Evolutionary conservation across 2,113 vertebrate species (phyloP).

Genomic region (Mirounga angustirostris): DNA sequence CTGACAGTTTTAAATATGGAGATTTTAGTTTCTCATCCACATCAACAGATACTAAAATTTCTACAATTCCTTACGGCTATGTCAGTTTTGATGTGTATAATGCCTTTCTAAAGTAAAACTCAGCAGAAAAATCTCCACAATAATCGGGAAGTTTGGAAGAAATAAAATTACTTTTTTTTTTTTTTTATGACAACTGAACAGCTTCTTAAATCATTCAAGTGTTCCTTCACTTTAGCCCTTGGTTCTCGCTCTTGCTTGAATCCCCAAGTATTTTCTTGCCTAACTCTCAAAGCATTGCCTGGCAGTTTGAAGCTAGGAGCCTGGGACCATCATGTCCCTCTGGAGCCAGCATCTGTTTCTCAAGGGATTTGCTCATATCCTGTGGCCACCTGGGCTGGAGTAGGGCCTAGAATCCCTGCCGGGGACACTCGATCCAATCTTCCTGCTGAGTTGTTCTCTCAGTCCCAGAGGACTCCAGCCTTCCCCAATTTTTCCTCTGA

Average conservation of each 20-base stretch:
- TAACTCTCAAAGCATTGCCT: neutral
- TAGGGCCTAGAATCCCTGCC: rapidly evolving
- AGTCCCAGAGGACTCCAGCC: neutral
- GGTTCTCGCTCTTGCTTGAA: neutral
- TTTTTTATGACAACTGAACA: slow-evolving; percentile 39
- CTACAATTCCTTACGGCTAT: slow-evolving; percentile 66
- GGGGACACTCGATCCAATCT: neutral
- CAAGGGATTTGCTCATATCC: neutral
- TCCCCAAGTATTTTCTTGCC: neutral
- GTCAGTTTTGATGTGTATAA: slow-evolving; percentile 55
- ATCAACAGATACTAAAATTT: slow-evolving; percentile 74
- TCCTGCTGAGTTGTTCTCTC: neutral
- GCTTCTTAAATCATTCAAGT: slow-evolving; percentile 70
- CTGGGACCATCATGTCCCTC: neutral
- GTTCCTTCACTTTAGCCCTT: neutral
- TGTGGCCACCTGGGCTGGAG: no score
- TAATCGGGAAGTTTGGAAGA: slow-evolving; percentile 68
- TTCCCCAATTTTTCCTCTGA: neutral
- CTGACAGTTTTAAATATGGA: slow-evolving; percentile 72
- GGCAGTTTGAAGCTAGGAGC: neutral
- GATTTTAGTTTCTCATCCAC: slow-evolving; percentile 62
- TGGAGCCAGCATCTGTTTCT: neutral
- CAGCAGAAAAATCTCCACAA: slow-evolving; percentile 76
- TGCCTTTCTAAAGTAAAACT: slow-evolving; percentile 73
- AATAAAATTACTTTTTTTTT: slow-evolving; percentile 62